A percentile compares a stretch with the other conserved stretches of the same genome.
Conservation (phyloP, 2,888 invertebrate genomes). For the Lasius fuliginosus region DNA sequence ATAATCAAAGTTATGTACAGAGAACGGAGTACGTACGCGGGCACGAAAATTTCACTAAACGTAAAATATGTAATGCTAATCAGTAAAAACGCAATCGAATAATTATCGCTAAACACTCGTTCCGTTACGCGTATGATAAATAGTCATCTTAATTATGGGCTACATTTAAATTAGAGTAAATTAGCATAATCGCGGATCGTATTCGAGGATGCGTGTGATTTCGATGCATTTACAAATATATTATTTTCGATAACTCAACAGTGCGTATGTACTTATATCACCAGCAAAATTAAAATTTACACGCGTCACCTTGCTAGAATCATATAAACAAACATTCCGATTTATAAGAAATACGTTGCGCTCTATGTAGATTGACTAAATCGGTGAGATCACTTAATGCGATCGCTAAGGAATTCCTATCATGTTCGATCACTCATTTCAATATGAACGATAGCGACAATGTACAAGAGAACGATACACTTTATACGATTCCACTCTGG, state of each 20-base stretch:
- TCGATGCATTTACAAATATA: constrained; percentile 34
- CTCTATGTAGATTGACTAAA: background rate
- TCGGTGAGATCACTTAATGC: constrained; percentile 12
- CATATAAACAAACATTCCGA: constrained; percentile 31
- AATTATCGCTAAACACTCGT: background rate
- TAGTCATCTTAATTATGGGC: background rate
- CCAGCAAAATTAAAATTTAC: constrained; percentile 40
- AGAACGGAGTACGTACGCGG: background rate
- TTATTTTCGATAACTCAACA: constrained; percentile 10
- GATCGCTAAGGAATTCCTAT: constrained; percentile 17
- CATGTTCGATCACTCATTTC: constrained; percentile 1
- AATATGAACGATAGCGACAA: constrained; percentile 35
- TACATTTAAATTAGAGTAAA: constrained; percentile 18
- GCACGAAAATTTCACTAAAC: background rate
- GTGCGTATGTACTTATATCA: constrained; percentile 41
- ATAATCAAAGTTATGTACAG: background rate
- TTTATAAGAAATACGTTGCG: constrained; percentile 25
- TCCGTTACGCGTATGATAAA: background rate
- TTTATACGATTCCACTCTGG: constrained; percentile 39
- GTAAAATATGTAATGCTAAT: background rate
- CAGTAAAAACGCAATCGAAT: background rate
- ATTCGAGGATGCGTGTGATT: background rate
- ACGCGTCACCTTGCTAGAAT: constrained; percentile 18
- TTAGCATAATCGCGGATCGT: background rate
- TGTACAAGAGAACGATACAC: constrained; percentile 20